These are phyloP conservation scores for Phaonia tiefii DNA, from an alignment of 2,888 invertebrate species.

Conservation along the genomic window DNA sequence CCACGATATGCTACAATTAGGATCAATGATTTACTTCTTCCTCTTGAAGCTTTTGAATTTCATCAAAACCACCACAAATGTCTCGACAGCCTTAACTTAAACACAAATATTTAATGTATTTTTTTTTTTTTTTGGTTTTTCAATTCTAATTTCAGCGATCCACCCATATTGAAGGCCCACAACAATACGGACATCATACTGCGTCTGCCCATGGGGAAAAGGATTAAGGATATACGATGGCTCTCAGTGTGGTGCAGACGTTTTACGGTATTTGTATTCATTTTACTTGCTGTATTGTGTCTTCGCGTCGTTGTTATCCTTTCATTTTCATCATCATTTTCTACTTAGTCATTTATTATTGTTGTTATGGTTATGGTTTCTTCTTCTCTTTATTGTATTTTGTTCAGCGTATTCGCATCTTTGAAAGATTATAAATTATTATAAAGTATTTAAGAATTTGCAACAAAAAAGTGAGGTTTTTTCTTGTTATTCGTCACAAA, in stretches of 20 bases:
- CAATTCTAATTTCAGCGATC: conserved; percentile 85
- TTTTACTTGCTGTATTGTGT: conserved; percentile 66
- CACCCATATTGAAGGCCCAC: conserved; percentile 88
- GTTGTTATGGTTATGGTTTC: conserved; percentile 13
- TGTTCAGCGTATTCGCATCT: neutral
- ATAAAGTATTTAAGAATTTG: too few species aligned
- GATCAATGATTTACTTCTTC: conserved; percentile 28
- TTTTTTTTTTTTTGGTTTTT: conserved; percentile 42
- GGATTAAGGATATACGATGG: conserved; percentile 94
- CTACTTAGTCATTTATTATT: neutral
- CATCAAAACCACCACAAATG: too few species aligned
- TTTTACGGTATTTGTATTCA: conserved; percentile 87
- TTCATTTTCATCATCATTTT: conserved; percentile 6
- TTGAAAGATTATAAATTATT: too few species aligned
- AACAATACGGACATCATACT: conserved; percentile 90
- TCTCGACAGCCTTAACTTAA: too few species aligned
- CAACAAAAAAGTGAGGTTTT: too few species aligned
- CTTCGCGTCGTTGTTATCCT: neutral
- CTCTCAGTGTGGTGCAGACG: conserved; percentile 95
- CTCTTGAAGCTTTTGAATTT: neutral
- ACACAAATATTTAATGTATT: neutral
- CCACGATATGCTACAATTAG: too few species aligned
- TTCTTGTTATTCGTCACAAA: too few species aligned
- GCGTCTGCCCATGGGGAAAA: conserved; percentile 90
- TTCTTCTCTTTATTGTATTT: neutral